Percentiles rank a stretch among this genome's conserved stretches.
These are phyloP conservation scores for Xylocampa areola DNA, from an alignment of 2,888 invertebrate species.

Conservation along the genomic window DNA sequence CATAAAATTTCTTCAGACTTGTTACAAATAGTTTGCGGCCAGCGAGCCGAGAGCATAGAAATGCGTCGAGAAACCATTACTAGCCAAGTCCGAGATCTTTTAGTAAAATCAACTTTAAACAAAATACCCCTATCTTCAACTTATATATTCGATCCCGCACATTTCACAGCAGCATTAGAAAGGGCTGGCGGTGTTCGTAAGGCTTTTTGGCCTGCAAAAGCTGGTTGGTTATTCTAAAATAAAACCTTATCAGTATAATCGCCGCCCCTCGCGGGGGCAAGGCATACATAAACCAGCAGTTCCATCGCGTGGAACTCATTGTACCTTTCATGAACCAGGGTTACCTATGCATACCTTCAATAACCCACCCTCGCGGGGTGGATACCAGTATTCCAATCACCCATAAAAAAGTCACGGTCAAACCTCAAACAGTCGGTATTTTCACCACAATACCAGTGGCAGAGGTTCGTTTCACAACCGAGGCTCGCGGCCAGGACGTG, in stretches of 20 bases:
- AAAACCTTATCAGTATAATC: neutral
- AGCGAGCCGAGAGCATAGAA: constrained; percentile 8
- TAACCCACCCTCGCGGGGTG: too few species aligned
- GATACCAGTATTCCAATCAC: too few species aligned
- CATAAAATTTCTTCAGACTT: constrained; percentile 6
- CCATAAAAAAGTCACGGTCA: too few species aligned
- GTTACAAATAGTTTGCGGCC: constrained; percentile 5
- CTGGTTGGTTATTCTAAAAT: neutral
- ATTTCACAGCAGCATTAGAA: neutral
- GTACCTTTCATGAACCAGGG: too few species aligned
- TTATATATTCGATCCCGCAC: constrained; percentile 1
- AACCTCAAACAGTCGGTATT: too few species aligned
- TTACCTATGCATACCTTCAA: too few species aligned
- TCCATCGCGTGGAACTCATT: too few species aligned
- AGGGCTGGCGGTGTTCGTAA: neutral
- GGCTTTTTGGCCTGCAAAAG: neutral
- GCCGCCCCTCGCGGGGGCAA: too few species aligned
- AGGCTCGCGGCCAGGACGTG: too few species aligned
- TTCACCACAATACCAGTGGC: too few species aligned
- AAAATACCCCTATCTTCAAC: constrained; percentile 4
- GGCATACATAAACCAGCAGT: too few species aligned
- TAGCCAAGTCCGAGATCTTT: constrained; percentile 4
- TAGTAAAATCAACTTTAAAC: constrained; percentile 3
- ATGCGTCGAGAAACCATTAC: constrained; percentile 3
- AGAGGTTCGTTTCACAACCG: constrained; percentile 1